Conservation (phyloP, 2,888 invertebrate genomes). For the Ametastegia equiseti region DNA sequence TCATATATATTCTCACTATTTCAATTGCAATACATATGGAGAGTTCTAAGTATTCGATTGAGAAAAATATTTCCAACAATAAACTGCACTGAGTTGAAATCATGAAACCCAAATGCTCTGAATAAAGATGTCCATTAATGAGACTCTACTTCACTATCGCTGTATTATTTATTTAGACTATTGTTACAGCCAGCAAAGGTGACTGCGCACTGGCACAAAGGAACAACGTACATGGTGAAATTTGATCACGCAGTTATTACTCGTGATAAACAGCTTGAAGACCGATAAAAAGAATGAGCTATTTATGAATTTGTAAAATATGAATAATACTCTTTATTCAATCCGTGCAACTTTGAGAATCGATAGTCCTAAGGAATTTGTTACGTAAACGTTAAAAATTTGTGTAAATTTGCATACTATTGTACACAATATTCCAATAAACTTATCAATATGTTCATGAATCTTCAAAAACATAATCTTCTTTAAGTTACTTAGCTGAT, state of each 20-base stretch:
- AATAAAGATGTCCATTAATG: not conserved
- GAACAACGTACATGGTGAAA: slow-evolving; percentile 99
- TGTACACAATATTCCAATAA: slow-evolving; percentile 17
- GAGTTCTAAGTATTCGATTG: not conserved
- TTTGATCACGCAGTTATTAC: slow-evolving; percentile 96
- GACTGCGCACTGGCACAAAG: slow-evolving; percentile 99
- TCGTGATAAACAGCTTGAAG: slow-evolving; percentile 94
- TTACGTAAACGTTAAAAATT: slow-evolving; percentile 42
- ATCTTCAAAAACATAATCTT: not conserved
- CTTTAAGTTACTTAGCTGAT: not conserved
- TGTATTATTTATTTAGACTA: slow-evolving; percentile 52
- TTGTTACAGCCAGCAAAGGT: slow-evolving; percentile 95
- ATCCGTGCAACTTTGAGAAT: slow-evolving; percentile 25
- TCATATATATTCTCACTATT: not conserved
- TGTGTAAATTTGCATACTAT: slow-evolving; percentile 16
- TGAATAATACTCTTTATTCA: slow-evolving; percentile 45
- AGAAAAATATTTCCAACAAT: not conserved
- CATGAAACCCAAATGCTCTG: not conserved
- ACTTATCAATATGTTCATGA: not conserved
- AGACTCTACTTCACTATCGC: not conserved
- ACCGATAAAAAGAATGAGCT: slow-evolving; percentile 80
- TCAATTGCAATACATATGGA: not conserved
- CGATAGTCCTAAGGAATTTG: slow-evolving; percentile 22
- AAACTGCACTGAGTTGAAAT: not conserved
- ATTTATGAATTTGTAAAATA: slow-evolving; percentile 47